Evolutionary conservation across 2,113 vertebrate genomes (phyloP), one percentile per base, ranked within the genome.

Genomic region (Sebastes schlegelii): DNA sequence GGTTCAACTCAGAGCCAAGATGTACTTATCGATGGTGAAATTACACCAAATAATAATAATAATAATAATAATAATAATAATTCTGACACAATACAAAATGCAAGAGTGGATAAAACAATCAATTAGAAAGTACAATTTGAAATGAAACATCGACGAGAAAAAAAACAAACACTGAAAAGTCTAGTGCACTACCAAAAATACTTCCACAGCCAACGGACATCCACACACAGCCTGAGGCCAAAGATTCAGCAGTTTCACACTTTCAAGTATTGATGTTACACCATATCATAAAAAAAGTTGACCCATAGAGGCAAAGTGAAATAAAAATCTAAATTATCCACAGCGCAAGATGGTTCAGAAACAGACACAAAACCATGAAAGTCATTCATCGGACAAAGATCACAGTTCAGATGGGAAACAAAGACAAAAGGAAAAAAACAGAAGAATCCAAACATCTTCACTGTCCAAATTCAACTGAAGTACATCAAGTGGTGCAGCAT

Each of bases 241-340:
- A 74, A 77, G 82, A 79, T 87, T 92, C 90, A 93, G 91, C 93
- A 93, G 89, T 91, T 89, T 88, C 74, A 88, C 88, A 90, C 90
- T 91, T 96, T 96, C 95, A 96, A 96, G 95, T 96, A 95, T 94
- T 89, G 63, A 92, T 85, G 83, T 91, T 88, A 91, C 75, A 90
- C 51, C 82, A 83, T 73, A 81, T 84, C 58, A 90, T 45, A 58
- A 73, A 71, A 74, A 74, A 77, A 87, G 75, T 62, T 74, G 79
- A 90, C 84, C 83, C 85, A 83, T 46, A 90, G 82, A 92, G 89
- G 83, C 81, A 89, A 86, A 90, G 79, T 86, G 74, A 91, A 83
- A 90, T 62, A 51, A 54, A 60, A 74, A 66, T 46, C 10, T 3
- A 84, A 82, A 86, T 79, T 16, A 77, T 58, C 42, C 63, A 75